A percentile compares a stretch with the other conserved stretches of the same genome.
These are phyloP conservation scores for Dicyrtomina minuta DNA, from an alignment of 2,888 invertebrate genomes.

Conservation along the genomic window DNA sequence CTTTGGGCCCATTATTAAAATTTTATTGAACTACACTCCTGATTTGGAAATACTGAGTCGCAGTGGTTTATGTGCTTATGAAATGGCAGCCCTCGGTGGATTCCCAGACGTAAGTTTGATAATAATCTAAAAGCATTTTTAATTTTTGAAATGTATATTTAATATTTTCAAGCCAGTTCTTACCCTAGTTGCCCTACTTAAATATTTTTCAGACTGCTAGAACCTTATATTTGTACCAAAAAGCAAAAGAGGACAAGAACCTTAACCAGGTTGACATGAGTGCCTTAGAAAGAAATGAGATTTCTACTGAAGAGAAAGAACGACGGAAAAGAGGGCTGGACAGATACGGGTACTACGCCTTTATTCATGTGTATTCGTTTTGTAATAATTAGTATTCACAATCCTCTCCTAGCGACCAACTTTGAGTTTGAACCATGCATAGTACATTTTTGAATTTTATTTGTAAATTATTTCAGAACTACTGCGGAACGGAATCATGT, in stretches of 20 bases:
- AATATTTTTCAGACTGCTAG: conserved; percentile 2
- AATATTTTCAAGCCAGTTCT: background rate
- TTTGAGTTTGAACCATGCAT: too few relatives aligned
- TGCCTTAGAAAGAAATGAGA: conserved; percentile 5
- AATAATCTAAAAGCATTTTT: too few relatives aligned
- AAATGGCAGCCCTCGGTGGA: conserved; percentile 35
- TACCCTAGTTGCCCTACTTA: background rate
- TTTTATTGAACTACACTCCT: background rate
- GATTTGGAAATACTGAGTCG: conserved; percentile 11
- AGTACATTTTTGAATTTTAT: background rate
- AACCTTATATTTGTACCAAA: background rate
- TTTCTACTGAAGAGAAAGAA: background rate
- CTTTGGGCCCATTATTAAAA: conserved; percentile 23
- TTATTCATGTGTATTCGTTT: too few relatives aligned
- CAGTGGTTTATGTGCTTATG: conserved; percentile 29
- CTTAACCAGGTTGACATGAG: background rate
- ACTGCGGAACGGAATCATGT: conserved; percentile 14
- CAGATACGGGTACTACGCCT: background rate
- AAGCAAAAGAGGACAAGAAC: background rate
- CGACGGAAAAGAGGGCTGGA: background rate
- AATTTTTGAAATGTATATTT: too few relatives aligned
- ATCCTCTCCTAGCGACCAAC: too few relatives aligned
- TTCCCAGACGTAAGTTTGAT: conserved; percentile 13
- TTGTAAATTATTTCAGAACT: background rate
- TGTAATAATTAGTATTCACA: too few relatives aligned